Evolutionary conservation across 2,888 invertebrate species (phyloP), one percentile per base, ranked within the genome.

Genomic region (Taphrorychus bicolor): DNA sequence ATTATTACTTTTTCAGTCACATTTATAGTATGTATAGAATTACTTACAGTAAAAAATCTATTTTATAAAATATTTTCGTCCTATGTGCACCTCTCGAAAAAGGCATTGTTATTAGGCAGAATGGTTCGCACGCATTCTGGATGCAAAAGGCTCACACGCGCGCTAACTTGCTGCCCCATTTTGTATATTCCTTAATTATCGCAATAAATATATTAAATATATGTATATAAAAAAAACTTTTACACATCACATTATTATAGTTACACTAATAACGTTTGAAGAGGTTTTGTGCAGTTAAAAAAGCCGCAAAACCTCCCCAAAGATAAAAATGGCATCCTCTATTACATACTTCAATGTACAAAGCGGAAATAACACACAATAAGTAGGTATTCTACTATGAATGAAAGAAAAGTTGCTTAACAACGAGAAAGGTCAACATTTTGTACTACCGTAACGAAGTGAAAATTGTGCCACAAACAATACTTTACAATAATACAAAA

Each of bases 31-130:
- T n/a, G n/a, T n/a, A 66, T 68, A 73, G 71, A 73, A 51, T 23
- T 76, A 76, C 70, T 72, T 75, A 76, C 71, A 77, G 76, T 76
- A 76, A 75, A 77, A 77, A 77, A 76, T 64, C 41, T 48, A 40
- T 69, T 62, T 74, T 72, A 68, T 74, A 76, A 76, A 76, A 76
- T 75, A 73, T 68, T 73, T 72, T 72, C 63, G 69, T 70, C 32
- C n/a, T 41, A 32, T 32, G 32, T 32, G 16, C 14, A 71, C 56
- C 67, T 72, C 70, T 68, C 64, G 70, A 63, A 66, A 71, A 66
- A 62, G 61, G 61, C 58, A 49, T 53, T 22, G n/a, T 54, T 62
- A 59, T 59, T 40, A 61, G 54, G 57, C 69, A 71, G 66, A 71
- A 57, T 40, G 59, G 67, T 63, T 68, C 52, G 52, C 53, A 60